These are phyloP conservation scores for Narcine bancroftii DNA, from an alignment of 2,113 vertebrate species.

Conservation along the genomic window DNA sequence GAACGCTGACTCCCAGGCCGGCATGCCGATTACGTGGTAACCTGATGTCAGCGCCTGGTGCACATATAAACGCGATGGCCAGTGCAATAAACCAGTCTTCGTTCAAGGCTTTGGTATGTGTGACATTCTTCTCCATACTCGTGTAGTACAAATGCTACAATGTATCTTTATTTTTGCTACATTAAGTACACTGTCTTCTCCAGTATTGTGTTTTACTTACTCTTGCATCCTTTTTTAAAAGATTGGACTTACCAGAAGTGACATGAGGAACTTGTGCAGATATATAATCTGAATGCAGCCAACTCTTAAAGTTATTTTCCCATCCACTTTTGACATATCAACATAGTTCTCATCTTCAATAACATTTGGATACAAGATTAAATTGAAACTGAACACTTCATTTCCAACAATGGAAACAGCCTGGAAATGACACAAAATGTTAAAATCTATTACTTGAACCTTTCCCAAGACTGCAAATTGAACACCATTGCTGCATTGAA, in stretches of 20 bases:
- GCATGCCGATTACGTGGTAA: too few relatives aligned
- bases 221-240: background rate
- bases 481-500: background rate
- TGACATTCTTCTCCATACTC: too few relatives aligned
- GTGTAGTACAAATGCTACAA: too few relatives aligned
- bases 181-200: too few relatives aligned
- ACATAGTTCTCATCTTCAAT: slow-evolving; percentile 74
- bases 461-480: background rate
- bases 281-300: slow-evolving; percentile 92
- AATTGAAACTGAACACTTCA: slow-evolving; percentile 88
- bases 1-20: too few relatives aligned
- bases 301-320: slow-evolving; percentile 69
- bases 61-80: too few relatives aligned
- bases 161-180: too few relatives aligned
- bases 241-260: slow-evolving; percentile 70
- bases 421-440: slow-evolving; percentile 57
- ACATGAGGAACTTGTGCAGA: slow-evolving; percentile 83
- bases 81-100: too few relatives aligned
- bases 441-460: too few relatives aligned
- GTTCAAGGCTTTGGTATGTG: too few relatives aligned
- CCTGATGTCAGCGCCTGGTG: too few relatives aligned
- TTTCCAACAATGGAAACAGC: slow-evolving; percentile 87
- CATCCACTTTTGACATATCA: slow-evolving; percentile 80
- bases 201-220: too few relatives aligned
- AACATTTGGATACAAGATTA: slow-evolving; percentile 71